These are phyloP conservation scores for Synanthedon myopaeformis DNA, from an alignment of 2,888 invertebrate genomes.

Conservation along the genomic window DNA sequence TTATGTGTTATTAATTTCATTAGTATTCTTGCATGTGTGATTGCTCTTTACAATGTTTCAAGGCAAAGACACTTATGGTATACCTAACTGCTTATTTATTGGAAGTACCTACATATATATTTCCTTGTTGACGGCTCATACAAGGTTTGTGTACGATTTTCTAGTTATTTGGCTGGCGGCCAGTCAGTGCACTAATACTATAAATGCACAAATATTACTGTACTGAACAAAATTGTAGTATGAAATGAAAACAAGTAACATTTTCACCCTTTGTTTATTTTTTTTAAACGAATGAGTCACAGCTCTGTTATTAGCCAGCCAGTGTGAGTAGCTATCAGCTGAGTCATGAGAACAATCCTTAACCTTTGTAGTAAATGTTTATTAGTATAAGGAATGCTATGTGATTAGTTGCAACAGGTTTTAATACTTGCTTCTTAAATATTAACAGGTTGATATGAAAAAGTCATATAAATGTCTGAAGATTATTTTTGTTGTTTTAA, in stretches of 20 bases:
- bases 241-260: slow-evolving; percentile 21
- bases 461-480: too few relatives aligned
- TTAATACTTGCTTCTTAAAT: neutral
- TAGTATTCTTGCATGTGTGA: slow-evolving; percentile 17
- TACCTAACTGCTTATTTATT: neutral
- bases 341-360: slow-evolving; percentile 10
- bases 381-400: neutral
- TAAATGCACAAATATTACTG: slow-evolving; percentile 9
- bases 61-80: slow-evolving; percentile 26
- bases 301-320: neutral
- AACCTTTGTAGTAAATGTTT: slow-evolving; percentile 8
- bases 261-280: slow-evolving; percentile 21
- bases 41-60: slow-evolving; percentile 21
- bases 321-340: slow-evolving; percentile 4
- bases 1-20: slow-evolving; percentile 19
- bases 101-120: slow-evolving; percentile 7
- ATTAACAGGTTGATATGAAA: neutral
- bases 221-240: slow-evolving; percentile 11
- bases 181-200: slow-evolving; percentile 27
- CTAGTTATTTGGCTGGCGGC: slow-evolving; percentile 30
- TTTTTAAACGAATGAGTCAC: slow-evolving; percentile 9
- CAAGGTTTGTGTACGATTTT: slow-evolving; percentile 23
- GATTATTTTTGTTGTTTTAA: too few relatives aligned
- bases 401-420: neutral
- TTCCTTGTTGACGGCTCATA: slow-evolving; percentile 23